Base-by-base conservation (phyloP, 2,797 vertebrate genomes). In the Apogon hyalosoma region DNA sequence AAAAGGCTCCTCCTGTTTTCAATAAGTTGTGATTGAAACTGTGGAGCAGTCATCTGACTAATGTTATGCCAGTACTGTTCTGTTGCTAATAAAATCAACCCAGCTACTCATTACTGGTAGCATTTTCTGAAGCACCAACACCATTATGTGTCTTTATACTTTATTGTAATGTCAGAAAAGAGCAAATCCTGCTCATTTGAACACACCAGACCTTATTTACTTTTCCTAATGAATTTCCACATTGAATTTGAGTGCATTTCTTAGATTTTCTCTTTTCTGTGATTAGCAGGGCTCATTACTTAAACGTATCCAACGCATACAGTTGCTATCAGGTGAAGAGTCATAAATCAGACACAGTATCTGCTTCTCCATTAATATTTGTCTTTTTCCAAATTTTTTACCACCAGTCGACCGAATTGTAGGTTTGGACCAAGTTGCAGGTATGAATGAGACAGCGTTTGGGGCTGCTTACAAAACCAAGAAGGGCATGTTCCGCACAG, bases 401-500 rank as follows among this genome's bases (percentile, higher is more conserved):
- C 41, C 36, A 10, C 55, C 91, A 99, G 98, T 99, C 80, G 98
- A 99, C 89, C 95, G 98, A 31, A 99, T 99, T 7, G 98, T 99
- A 85, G 98, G 98, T 80, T 93, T 99, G 88, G 97, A 99, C 90
- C 98, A 99, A 89, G 98, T 99, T 36, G 96, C 96, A 0, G 98
- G 97, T 0, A 98, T 99, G 94, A 97, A 96, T 0, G 98, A 99
- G 90, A 99, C 98, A 0, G 96, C 97, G 0, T 99, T 99, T 0
- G 98, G 98, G 4, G 95, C 97, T 0, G 93, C 97, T 0, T 99
- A 98, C 77, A 99, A 98, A 87, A 99, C 97, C 72, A 99, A 99
- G 92, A 99, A 99, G 92, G 98, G 98, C 42, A 99, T 99, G 97
- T 99, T 99, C 58, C 96, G 97, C 15, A 98, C 97, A 0, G 97